Conservation (phyloP, 2,888 invertebrate genomes). For the Drosophila birchii region DNA sequence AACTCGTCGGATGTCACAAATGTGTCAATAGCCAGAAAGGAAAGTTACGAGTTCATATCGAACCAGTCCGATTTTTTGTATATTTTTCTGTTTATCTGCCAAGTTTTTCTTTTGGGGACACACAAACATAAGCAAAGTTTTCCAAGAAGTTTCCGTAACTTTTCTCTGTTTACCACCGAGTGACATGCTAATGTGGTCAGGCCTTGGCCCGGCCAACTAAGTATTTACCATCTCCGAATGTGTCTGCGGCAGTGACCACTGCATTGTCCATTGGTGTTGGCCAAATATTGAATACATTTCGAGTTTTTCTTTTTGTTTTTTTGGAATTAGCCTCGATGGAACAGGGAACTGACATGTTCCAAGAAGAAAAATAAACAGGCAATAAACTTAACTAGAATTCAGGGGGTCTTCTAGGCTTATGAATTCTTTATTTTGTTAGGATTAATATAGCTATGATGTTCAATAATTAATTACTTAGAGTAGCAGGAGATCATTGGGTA, state of each 20-base stretch:
- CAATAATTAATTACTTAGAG: background rate
- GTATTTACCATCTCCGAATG: constrained; percentile 2
- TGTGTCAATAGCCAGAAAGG: constrained; percentile 52
- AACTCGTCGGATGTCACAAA: constrained; percentile 52
- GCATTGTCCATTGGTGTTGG: constrained; percentile 26
- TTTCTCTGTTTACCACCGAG: constrained; percentile 43
- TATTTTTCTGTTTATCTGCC: constrained; percentile 32
- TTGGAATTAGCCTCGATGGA: constrained; percentile 30
- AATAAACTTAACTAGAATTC: background rate
- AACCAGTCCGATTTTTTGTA: constrained; percentile 12
- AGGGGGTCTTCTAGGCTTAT: background rate
- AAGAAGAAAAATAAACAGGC: constrained; percentile 22
- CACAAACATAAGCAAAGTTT: constrained; percentile 55
- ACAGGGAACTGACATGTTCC: constrained; percentile 22
- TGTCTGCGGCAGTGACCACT: background rate
- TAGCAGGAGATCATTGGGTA: background rate
- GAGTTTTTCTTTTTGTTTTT: background rate
- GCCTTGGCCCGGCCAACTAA: constrained; percentile 29
- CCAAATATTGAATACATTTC: constrained; percentile 28
- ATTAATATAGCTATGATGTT: background rate
- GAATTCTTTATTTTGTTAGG: constrained; percentile 1
- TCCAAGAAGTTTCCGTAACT: constrained; percentile 49
- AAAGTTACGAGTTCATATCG: constrained; percentile 51
- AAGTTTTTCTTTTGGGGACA: constrained; percentile 34
- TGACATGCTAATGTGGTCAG: constrained; percentile 54